phyloP scores from a whole-genome alignment of 2,113 vertebrate species.

The Eclectus roratus region DNA sequence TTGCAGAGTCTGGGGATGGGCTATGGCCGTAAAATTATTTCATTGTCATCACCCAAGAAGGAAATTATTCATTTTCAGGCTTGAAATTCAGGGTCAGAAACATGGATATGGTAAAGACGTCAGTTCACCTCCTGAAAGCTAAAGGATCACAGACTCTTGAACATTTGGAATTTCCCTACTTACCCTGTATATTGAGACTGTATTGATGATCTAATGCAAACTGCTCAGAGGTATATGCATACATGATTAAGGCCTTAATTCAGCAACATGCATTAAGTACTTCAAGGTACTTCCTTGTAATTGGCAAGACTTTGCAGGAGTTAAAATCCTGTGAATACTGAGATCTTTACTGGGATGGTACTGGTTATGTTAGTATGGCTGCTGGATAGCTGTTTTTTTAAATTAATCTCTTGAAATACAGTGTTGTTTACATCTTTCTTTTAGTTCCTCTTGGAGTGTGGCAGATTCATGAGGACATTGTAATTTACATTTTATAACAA shows the following conservation, averaged over 20 bases:
- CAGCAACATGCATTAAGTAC: neutral
- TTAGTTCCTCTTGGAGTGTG: conserved; percentile 8
- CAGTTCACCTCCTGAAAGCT: neutral
- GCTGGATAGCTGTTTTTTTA: neutral
- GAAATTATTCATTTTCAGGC: neutral
- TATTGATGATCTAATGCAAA: conserved; percentile 38
- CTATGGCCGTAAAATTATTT: neutral
- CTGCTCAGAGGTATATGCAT: neutral
- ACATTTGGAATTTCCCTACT: conserved; percentile 40
- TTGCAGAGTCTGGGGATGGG: neutral
- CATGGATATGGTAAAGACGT: neutral
- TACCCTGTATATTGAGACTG: conserved; percentile 6
- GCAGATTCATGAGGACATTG: conserved; percentile 40
- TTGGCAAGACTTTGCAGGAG: neutral
- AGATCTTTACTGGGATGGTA: neutral
- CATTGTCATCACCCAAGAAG: neutral
- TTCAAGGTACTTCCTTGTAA: neutral
- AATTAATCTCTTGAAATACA: conserved; percentile 18
- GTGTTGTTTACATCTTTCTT: conserved; percentile 29
- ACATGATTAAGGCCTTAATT: neutral
- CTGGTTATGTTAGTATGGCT: neutral
- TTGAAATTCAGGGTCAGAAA: neutral
- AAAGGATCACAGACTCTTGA: neutral
- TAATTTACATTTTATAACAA: conserved; percentile 57
- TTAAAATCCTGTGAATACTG: neutral